phyloP scores from a whole-genome alignment of 2,888 invertebrate genomes.

The Drosophila mulleri region DNA sequence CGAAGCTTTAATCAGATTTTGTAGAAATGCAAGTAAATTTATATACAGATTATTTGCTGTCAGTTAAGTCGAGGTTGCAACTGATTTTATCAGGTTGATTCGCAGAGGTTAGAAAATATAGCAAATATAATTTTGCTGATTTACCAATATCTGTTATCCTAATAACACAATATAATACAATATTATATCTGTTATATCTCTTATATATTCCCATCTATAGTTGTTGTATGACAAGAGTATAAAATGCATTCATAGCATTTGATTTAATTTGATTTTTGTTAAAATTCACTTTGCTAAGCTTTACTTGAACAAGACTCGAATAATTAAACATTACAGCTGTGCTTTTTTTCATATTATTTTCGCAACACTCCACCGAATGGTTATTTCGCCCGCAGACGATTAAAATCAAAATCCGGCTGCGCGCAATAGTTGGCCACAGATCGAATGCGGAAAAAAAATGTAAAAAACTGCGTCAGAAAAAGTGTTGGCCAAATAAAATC shows the following conservation, averaged over 20 bases:
- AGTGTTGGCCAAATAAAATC: constrained; percentile 69
- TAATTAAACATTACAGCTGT: constrained; percentile 28
- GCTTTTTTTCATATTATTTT: constrained; percentile 28
- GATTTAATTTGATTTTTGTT: constrained; percentile 18
- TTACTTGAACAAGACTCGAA: constrained; percentile 35
- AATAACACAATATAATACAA: not conserved
- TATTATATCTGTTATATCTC: not conserved
- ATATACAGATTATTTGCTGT: too few species aligned
- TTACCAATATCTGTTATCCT: not conserved
- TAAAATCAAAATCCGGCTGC: constrained; percentile 22
- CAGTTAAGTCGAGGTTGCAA: too few species aligned
- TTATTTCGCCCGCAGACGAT: constrained; percentile 11
- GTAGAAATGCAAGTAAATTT: too few species aligned
- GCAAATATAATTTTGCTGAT: not conserved
- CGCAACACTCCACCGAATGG: constrained; percentile 23
- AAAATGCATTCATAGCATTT: not conserved
- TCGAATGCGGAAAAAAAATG: constrained; percentile 11
- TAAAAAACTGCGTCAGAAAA: constrained; percentile 36
- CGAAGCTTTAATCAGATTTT: too few species aligned
- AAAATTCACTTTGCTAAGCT: constrained; percentile 23
- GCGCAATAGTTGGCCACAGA: constrained; percentile 19
- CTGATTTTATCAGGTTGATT: too few species aligned
- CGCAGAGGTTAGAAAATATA: not conserved
- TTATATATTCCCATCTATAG: not conserved
- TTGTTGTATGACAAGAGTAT: not conserved